Evolutionary conservation across 2,888 invertebrate species (phyloP), one percentile per base, ranked within the genome.

Genomic region (Falcaria lacertinaria): DNA sequence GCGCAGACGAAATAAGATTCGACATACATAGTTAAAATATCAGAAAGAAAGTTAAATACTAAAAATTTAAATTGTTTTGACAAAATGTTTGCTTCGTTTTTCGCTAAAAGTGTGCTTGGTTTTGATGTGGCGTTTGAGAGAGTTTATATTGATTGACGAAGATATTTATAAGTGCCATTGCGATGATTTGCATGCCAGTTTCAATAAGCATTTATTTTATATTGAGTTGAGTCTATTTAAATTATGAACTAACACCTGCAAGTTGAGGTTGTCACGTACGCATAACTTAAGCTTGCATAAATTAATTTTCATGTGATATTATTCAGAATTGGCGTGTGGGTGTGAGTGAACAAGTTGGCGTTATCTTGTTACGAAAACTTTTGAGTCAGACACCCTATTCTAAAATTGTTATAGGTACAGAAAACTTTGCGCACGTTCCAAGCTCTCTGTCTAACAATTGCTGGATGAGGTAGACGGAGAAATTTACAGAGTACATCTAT

Each of bases 301-400:
- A 60, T 60, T 60, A 59, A 57, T 54, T 50, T 32, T 47, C 47
- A 47, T 47, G 39, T 45, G 44, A 60, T 56, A 54, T 39, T 54
- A 56, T 56, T 56, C 47, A 37, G 11, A 45, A 57, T 47, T 52
- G 47, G 44, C 44, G 50, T 47, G 53, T 48, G 44, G 44, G 48
- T 44, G 38, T 32, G 33, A 40, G 22, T 33, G 45, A 41, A 28
- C 45, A 55, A 57, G 47, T 55, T 61, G n/a, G 39, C 37, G 47
- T 55, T 60, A 62, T 60, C 63, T 47, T 35, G 47, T 50, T 52
- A 51, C 57, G 43, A 19, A 41, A 62, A 54, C 51, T 52, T n/a
- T 15, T 2, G 37, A 37, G 14, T 51, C 49, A 47, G 40, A 48
- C 39, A 52, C 50, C 48, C 48, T 42, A 44, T 47, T 42, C 47